A percentile compares a stretch with the other conserved stretches of the same genome.
These are phyloP conservation scores for Nothoprocta pentlandii DNA, from an alignment of 2,113 vertebrate genomes.

Conservation along the genomic window DNA sequence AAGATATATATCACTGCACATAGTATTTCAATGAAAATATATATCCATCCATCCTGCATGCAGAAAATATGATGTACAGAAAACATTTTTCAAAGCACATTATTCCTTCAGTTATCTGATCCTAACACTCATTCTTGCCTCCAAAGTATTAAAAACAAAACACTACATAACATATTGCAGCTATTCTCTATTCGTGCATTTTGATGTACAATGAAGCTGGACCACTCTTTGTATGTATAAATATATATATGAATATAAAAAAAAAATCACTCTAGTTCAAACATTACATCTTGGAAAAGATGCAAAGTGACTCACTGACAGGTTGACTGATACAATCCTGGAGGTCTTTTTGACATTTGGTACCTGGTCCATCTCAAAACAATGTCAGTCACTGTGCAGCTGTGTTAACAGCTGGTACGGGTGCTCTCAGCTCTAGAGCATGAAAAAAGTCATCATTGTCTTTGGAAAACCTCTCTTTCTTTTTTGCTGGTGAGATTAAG, in stretches of 20 bases:
- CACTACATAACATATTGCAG: background rate
- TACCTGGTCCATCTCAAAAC: background rate
- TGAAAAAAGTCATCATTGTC: accelerated
- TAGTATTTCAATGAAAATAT: conserved; percentile 9
- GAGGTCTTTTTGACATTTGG: background rate
- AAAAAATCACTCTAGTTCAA: background rate
- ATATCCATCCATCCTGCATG: background rate
- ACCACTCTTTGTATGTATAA: background rate
- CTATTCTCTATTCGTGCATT: background rate
- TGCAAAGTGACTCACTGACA: background rate
- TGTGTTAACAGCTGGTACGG: background rate
- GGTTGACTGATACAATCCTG: background rate
- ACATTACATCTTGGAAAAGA: background rate
- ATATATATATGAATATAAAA: background rate
- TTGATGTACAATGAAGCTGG: background rate
- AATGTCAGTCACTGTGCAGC: background rate
- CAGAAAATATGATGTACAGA: background rate
- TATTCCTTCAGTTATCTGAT: background rate
- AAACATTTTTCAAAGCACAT: background rate
- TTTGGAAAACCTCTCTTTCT: background rate
- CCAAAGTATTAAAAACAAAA: background rate
- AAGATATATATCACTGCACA: background rate
- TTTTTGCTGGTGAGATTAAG: background rate
- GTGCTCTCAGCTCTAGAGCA: background rate
- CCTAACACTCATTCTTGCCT: background rate